Evolutionary conservation across 2,113 vertebrate genomes (phyloP).

Genomic region (Macroglossus sobrinus): DNA sequence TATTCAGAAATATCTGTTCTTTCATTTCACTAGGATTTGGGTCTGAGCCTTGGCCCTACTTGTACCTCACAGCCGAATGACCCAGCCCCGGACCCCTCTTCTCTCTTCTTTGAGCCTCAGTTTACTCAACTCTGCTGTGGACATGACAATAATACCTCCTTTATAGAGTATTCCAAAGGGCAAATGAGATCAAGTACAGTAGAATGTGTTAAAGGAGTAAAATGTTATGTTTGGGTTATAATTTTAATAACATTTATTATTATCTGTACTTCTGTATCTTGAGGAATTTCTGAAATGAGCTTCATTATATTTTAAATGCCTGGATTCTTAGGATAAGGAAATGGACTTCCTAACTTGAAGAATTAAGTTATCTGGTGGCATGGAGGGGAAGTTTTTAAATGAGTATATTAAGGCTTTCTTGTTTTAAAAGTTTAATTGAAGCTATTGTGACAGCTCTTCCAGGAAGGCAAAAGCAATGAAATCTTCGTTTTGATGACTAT

Average conservation of each 20-base stretch:
- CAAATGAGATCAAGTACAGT: background rate
- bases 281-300: background rate
- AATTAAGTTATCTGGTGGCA: background rate
- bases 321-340: background rate
- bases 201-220: background rate
- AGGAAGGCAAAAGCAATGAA: background rate
- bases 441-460: background rate
- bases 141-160: background rate
- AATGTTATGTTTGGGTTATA: background rate
- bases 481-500: background rate
- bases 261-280: background rate
- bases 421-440: background rate
- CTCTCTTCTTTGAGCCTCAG: too few relatives aligned
- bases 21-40: background rate
- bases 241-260: background rate
- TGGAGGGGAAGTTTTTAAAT: background rate
- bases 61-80: fast-evolving
- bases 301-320: background rate
- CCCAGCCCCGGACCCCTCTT: background rate
- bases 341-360: background rate
- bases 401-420: background rate
- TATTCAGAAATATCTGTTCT: background rate
- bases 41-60: background rate
- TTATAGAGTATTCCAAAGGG: background rate
- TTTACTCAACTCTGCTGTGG: background rate